Percentiles rank a stretch among this genome's conserved stretches.
Evolutionary conservation across 2,113 vertebrate genomes (phyloP).

Genomic region (Stegastes partitus): DNA sequence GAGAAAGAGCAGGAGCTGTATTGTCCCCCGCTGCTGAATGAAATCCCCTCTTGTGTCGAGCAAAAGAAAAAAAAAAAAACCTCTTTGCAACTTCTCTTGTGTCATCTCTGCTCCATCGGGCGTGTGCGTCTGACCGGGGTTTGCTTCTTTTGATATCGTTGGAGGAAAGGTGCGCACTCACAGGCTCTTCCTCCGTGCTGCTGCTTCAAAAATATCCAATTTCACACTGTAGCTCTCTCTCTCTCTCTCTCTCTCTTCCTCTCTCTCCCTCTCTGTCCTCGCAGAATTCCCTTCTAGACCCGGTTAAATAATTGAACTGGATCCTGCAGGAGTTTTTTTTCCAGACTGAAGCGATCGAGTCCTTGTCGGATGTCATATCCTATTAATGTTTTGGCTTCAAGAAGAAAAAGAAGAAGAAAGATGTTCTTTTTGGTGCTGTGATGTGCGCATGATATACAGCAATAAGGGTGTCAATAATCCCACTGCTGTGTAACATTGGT

Average conservation of each 20-base stretch:
- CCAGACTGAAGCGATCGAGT: slow-evolving; percentile 8
- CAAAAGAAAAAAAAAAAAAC: slow-evolving; percentile 3
- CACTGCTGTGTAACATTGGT: slow-evolving; percentile 26
- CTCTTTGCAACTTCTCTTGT: slow-evolving; percentile 57
- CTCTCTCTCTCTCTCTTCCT: slow-evolving; percentile 32
- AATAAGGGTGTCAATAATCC: slow-evolving; percentile 38
- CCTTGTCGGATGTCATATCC: not conserved
- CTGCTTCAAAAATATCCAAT: slow-evolving; percentile 67
- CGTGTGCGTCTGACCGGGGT: slow-evolving; percentile 25
- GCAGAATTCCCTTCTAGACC: slow-evolving; percentile 32
- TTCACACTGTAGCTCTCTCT: slow-evolving; percentile 55
- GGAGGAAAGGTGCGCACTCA: slow-evolving; percentile 57
- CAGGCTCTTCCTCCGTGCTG: slow-evolving; percentile 19
- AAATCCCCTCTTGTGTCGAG: slow-evolving; percentile 28
- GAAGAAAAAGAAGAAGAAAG: not conserved
- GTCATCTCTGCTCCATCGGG: slow-evolving; percentile 38
- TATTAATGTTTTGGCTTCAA: not conserved
- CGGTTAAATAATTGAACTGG: slow-evolving; percentile 31
- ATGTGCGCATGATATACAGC: slow-evolving; percentile 38
- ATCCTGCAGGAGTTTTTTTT: slow-evolving; percentile 25
- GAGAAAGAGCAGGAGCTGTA: slow-evolving; percentile 20
- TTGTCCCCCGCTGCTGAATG: slow-evolving; percentile 12
- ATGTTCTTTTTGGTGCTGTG: not conserved
- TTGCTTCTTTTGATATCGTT: slow-evolving; percentile 46
- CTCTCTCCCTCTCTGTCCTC: slow-evolving; percentile 30